Evolutionary conservation across 2,888 invertebrate genomes (phyloP), one percentile per base, ranked within the genome.

Genomic region (Conops quadrifasciatus): DNA sequence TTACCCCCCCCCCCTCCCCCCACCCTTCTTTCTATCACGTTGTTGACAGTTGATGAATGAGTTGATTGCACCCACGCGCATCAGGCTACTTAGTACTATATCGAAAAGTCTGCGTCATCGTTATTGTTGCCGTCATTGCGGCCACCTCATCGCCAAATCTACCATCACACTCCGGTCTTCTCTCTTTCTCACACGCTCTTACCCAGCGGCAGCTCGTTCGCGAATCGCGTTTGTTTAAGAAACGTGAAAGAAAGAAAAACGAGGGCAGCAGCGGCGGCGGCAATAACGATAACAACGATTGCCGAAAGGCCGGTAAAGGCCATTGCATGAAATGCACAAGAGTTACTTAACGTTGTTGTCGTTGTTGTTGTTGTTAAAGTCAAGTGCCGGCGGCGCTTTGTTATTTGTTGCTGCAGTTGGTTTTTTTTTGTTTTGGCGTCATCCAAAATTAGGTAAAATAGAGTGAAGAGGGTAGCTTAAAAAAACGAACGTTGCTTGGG

Each of bases 41-140:
- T 9, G 9, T 36, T 36, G 5, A 36, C 9, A 36, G 4, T 36
- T 9, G 9, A 7, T 36, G 36, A 4, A 36, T 36, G 9, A 36
- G 36, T 36, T 21, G 53, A n/a, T n/a, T 21, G 53, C 53, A 53
- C 53, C 53, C 53, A 53, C 53, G 13, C 49, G 49, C 19, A 36
- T 9, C 49, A n/a, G 19, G 2, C 3, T 11, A 21, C 7, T 16
- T 49, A n/a, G n/a, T n/a, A n/a, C n/a, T n/a, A n/a, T 19, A 49
- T 11, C 49, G 49, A 49, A 16, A n/a, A 49, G n/a, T n/a, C 49
- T 49, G n/a, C 49, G 49, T 49, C 49, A 49, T 49, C 49, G n/a
- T 19, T 5, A 49, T 19, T 15, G 45, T 15, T 15, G 45, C 45
- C 45, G 15, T 45, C 45, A 15, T 13, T 15, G 45, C 15, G 11